Evolutionary conservation across 2,888 invertebrate genomes (phyloP), one percentile per base, ranked within the genome.

Genomic region (Coecobrya sp.): DNA sequence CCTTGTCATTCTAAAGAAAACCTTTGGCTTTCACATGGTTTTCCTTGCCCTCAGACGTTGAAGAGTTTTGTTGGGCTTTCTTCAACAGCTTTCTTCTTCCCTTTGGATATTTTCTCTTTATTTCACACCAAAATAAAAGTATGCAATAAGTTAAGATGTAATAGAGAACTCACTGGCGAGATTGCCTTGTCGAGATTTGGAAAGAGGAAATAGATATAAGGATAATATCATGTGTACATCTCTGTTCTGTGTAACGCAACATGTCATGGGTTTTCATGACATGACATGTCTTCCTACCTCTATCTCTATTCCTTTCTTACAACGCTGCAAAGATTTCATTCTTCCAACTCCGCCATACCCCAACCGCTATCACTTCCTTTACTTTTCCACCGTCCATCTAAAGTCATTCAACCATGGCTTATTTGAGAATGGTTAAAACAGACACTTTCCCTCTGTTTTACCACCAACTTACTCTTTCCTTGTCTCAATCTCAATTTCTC

Each of bases 381-480:
- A 25, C 79, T 25, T 27, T 65, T 27, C 65, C 30, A 70, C 65
- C 68, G 82, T 70, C 82, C 89, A 59, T 82, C 82, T 27, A 42
- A 73, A 84, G 55, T 59, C 52, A 70, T 84, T 73, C 73, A 89
- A 89, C 70, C 73, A 55, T 89, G 82, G 55, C 36, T 89, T 89
- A 81, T 89, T 89, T 89, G 88, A 89, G 88, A 81, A 68, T 81
- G 52, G 81, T 62, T 89, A 81, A 81, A 81, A 68, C 86, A 82
- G 84, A 89, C 86, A 89, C 82, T 91, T 79, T 79, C 27, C 70
- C 70, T n/a, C 81, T 86, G 27, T 70, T 52, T 81, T 91, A 81
- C 86, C 90, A 59, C 84, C 65, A 68, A 73, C 25, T 81, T 25
- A 45, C 55, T 52, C 19, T 85, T 70, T 68, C 73, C 49, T 19